Conservation (phyloP, 2,888 invertebrate genomes). For the Tiliacea aurago region DNA sequence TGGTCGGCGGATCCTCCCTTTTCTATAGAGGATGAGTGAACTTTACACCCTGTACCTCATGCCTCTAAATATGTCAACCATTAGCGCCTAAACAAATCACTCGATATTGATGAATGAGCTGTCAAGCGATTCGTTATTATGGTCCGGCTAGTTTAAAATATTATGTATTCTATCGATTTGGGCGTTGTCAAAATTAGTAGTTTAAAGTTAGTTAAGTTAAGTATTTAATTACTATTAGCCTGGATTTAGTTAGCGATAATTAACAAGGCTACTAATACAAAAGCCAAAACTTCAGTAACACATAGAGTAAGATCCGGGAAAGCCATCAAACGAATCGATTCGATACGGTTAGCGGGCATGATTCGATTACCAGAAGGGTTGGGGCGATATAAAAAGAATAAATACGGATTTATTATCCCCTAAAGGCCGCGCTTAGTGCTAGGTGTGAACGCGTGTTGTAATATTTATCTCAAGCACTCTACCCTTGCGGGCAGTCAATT, state of each 20-base stretch:
- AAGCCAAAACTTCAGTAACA: conserved; percentile 38
- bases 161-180: too few species aligned
- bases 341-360: conserved; percentile 83
- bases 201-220: too few species aligned
- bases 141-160: background rate
- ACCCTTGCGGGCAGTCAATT: conserved; percentile 86
- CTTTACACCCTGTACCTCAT: too few species aligned
- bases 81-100: background rate
- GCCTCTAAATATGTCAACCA: background rate
- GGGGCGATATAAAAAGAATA: conserved; percentile 88
- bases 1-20: too few species aligned
- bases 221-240: background rate
- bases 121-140: background rate
- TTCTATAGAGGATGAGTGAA: too few species aligned
- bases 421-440: conserved; percentile 86
- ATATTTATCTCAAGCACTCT: conserved; percentile 83
- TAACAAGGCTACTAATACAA: conserved; percentile 3
- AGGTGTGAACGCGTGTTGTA: conserved; percentile 88
- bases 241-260: background rate
- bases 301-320: conserved; percentile 29
- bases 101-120: background rate
- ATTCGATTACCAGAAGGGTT: conserved; percentile 86
- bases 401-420: conserved; percentile 91
- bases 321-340: conserved; percentile 79
- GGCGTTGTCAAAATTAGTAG: background rate